Percentiles rank a stretch among this genome's conserved stretches.
phyloP scores from a whole-genome alignment of 2,797 vertebrate species.

The Myotis pilosus region DNA sequence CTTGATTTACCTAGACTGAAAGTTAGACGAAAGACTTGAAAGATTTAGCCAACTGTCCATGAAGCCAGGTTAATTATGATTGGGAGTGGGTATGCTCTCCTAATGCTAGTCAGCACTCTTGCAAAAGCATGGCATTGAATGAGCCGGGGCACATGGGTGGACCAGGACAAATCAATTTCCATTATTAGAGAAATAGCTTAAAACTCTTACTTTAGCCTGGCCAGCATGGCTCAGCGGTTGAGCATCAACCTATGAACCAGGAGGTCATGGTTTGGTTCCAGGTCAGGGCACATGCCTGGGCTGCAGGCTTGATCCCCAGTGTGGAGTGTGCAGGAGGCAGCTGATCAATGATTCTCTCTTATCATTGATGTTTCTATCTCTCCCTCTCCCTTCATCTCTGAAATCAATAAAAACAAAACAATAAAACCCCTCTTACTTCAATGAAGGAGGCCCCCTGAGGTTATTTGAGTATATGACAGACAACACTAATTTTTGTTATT shows the following conservation, averaged over 20 bases:
- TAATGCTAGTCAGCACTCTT: background rate
- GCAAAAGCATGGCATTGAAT: background rate
- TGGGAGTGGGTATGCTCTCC: fast-evolving
- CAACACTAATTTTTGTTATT: background rate
- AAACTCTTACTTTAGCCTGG: background rate
- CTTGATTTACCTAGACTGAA: background rate
- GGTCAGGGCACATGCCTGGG: too few species aligned
- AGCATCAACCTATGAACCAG: too few species aligned
- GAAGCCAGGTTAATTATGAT: background rate
- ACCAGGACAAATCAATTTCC: background rate
- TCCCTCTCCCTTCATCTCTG: too few species aligned
- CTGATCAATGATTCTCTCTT: too few species aligned
- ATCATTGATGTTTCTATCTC: too few species aligned
- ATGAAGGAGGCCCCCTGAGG: background rate
- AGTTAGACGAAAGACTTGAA: background rate
- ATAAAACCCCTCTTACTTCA: background rate
- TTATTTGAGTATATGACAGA: background rate
- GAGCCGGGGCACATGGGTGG: background rate
- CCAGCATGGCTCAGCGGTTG: too few species aligned
- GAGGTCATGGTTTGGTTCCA: too few species aligned
- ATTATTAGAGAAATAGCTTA: background rate
- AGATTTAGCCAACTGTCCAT: background rate
- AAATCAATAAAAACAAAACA: too few species aligned
- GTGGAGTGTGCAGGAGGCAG: too few species aligned
- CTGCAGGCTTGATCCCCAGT: too few species aligned